Evolutionary conservation across 1,140 invertebrate species (phyloP).

Genomic region (Drosophila virilis): DNA sequence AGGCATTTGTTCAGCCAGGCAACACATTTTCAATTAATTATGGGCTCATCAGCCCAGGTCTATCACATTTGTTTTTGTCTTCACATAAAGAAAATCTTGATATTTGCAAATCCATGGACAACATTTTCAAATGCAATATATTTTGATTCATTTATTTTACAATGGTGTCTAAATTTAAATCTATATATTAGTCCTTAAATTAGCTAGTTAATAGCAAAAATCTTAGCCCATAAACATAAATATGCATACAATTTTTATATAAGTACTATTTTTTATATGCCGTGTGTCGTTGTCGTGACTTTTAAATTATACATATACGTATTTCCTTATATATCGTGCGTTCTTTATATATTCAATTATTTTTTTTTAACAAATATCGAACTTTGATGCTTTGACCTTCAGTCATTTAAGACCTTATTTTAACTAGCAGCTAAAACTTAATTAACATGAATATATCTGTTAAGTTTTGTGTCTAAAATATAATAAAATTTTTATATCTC

Average conservation of each 20-base stretch:
- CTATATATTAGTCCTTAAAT: constrained; percentile 16
- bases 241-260: constrained; percentile 25
- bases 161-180: not conserved
- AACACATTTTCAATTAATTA: constrained; percentile 63
- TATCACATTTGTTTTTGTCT: constrained; percentile 1
- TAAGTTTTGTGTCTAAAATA: constrained; percentile 35
- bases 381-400: constrained; percentile 45
- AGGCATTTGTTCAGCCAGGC: constrained; percentile 43
- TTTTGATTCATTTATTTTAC: constrained; percentile 4
- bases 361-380: constrained; percentile 15
- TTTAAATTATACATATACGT: constrained; percentile 31
- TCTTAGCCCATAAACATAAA: constrained; percentile 3
- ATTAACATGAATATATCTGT: constrained; percentile 34
- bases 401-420: constrained; percentile 9
- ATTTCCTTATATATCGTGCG: constrained; percentile 31
- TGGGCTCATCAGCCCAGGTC: constrained; percentile 8
- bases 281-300: constrained; percentile 40
- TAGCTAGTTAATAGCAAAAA: not conserved
- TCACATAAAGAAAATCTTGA: constrained; percentile 1
- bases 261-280: constrained; percentile 22
- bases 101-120: constrained; percentile 3
- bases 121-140: constrained; percentile 12
- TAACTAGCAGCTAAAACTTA: constrained; percentile 24
- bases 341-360: not conserved
- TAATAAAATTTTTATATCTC: constrained; percentile 75